Evolutionary conservation across 2,113 vertebrate species (phyloP), one percentile per base, ranked within the genome.

Genomic region (Mola mola): DNA sequence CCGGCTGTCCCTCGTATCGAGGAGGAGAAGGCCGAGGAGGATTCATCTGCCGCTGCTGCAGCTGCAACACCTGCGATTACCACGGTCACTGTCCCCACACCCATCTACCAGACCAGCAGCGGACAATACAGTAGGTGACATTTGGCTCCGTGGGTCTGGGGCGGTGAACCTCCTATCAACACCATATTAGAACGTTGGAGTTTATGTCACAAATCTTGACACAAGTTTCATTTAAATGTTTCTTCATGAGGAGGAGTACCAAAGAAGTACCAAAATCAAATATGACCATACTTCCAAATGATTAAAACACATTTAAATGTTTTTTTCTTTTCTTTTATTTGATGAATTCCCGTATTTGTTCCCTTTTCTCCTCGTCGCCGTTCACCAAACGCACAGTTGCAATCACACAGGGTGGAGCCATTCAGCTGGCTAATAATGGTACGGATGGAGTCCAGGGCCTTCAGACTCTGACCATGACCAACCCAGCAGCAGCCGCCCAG

Each of bases 61-160:
- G 79, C 74, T 6, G 52, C 72, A 19, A 91, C 93, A 10, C 95
- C 94, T 36, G 91, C 96, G 66, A 97, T 98, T 85, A 95, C 96
- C 83, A 98, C 97, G 12, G 96, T 98, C 21, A 97, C 97, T 1
- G 92, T 99, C 90, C 97, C 96, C 81, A 96, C 97, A 17, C 96
- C 97, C 10, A 98, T 99, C 85, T 99, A 99, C 87, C 97, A 99
- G 89, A 99, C 97, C 68, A 98, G 96, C 94, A 99, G 94, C 56
- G 97, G 97, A 52, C 97, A 99, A 83, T 99, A 99, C 86, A 99
- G 97, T 99, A 38, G 31, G 86, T 72, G 28, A 43, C 2, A 19
- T 10, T 1, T 10, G 62, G 15, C 0, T 55, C 16, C 0, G 13
- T 9, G 31, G 31, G 37, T n/a, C n/a, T n/a, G n/a, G n/a, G n/a